Percentiles rank a stretch among this genome's conserved stretches.
Evolutionary conservation across 2,797 vertebrate genomes (phyloP).

Genomic region (Ammospiza maritima): DNA sequence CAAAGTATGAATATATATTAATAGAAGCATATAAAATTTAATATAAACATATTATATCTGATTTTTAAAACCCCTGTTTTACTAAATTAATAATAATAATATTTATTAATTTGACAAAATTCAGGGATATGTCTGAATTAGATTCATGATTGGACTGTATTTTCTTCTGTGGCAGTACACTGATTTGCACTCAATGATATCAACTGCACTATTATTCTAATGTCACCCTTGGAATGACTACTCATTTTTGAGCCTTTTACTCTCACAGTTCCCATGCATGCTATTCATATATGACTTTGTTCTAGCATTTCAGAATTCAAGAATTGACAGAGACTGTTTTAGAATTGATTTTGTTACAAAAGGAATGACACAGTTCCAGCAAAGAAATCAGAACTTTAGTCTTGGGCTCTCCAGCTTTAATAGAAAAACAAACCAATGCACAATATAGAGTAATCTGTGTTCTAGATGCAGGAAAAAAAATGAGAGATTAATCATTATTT

Average conservation of each 20-base stretch:
- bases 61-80: background rate
- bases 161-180: background rate
- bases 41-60: background rate
- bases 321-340: background rate
- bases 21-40: background rate
- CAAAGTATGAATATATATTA: background rate
- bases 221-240: background rate
- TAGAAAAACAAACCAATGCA: background rate
- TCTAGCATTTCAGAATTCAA: background rate
- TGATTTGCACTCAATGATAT: background rate
- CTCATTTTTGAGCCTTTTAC: background rate
- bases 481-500: background rate
- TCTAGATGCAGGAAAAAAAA: background rate
- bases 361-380: background rate
- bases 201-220: background rate
- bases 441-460: background rate
- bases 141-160: background rate
- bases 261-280: background rate
- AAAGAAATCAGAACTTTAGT: background rate
- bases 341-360: background rate
- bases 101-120: background rate
- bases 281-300: background rate
- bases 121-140: background rate
- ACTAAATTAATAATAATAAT: background rate
- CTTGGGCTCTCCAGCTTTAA: background rate